phyloP scores from a whole-genome alignment of 2,888 invertebrate species.

The Ennomos fuscantarius region DNA sequence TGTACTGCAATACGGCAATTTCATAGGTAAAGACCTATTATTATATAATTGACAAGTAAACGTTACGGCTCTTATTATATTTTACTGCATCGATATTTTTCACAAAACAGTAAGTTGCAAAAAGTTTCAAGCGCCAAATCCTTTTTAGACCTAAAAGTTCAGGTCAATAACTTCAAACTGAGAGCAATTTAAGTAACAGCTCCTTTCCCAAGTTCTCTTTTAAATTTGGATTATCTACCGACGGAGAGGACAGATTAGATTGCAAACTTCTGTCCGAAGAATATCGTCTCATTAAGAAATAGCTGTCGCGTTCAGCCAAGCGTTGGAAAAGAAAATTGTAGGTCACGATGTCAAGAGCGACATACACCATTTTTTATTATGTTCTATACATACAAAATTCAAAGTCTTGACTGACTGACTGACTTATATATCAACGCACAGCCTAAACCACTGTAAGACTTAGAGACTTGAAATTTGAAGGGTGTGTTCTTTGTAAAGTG shows the following conservation, averaged over 20 bases:
- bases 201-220: constrained; percentile 3
- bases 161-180: not conserved
- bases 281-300: constrained; percentile 22
- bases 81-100: too few species aligned
- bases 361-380: constrained; percentile 5
- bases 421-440: too few species aligned
- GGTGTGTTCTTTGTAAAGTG: too few species aligned
- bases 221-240: constrained; percentile 19
- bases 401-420: too few species aligned
- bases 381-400: not conserved
- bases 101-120: too few species aligned
- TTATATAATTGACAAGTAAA: too few species aligned
- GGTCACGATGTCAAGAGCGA: constrained; percentile 18
- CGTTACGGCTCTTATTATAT: too few species aligned
- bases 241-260: constrained; percentile 17
- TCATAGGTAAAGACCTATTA: too few species aligned
- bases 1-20: too few species aligned
- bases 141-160: too few species aligned
- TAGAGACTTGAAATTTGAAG: constrained; percentile 2
- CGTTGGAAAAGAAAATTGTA: constrained; percentile 17
- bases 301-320: constrained; percentile 1
- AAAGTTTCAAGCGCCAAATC: too few species aligned
- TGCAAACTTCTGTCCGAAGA: constrained; percentile 17
- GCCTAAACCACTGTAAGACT: too few species aligned
- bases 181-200: not conserved